Evolutionary conservation across 1,140 invertebrate genomes (phyloP).

Genomic region (Chlorops oryzae): DNA sequence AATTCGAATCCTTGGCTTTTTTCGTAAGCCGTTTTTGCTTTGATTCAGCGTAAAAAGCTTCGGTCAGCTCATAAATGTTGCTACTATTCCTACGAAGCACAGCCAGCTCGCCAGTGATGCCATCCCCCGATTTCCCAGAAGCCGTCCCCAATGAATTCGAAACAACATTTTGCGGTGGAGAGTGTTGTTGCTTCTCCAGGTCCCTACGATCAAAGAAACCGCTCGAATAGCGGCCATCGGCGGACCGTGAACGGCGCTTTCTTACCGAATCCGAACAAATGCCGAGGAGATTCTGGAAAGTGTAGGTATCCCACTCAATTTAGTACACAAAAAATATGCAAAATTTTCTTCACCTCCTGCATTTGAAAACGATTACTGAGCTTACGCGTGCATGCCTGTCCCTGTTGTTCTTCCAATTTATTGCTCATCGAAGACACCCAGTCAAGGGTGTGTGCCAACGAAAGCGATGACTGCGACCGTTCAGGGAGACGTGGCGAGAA

Average conservation of each 20-base stretch:
- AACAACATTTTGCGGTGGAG: background rate
- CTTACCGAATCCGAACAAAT: constrained; percentile 27
- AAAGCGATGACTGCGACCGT: constrained; percentile 40
- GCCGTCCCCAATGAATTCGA: no score
- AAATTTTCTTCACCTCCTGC: constrained; percentile 42
- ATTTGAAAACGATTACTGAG: constrained; percentile 22
- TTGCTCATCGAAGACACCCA: constrained; percentile 41
- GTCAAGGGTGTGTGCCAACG: constrained; percentile 34
- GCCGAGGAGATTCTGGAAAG: constrained; percentile 32
- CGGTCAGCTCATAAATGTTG: constrained; percentile 25
- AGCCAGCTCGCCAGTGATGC: background rate
- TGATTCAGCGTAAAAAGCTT: constrained; percentile 34
- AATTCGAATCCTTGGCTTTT: constrained; percentile 20
- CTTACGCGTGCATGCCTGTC: constrained; percentile 31
- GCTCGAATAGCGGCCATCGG: constrained; percentile 37
- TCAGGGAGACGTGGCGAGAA: constrained; percentile 33
- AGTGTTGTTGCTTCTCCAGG: no score
- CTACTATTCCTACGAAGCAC: constrained; percentile 20
- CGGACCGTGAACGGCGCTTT: constrained; percentile 36
- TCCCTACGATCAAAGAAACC: constrained; percentile 33
- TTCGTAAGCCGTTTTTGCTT: constrained; percentile 30
- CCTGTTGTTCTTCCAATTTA: constrained; percentile 41
- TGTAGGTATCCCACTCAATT: no score
- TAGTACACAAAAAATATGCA: background rate
- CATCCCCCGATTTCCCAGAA: background rate